Base-by-base conservation (phyloP, 2,113 vertebrate species). In the Tor tambroides region DNA sequence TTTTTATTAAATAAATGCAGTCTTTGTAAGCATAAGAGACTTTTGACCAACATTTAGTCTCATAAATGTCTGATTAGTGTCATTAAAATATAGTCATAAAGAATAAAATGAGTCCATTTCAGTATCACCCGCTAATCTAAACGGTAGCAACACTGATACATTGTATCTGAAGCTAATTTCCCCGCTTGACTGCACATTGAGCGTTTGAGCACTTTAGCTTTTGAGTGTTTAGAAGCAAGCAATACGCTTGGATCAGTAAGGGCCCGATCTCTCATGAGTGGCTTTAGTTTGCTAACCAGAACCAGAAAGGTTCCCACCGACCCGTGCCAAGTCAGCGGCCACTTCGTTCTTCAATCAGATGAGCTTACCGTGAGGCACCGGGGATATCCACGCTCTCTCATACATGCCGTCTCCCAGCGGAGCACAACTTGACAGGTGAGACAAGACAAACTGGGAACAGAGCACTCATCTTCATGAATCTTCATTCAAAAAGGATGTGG, bases 261-360 rank as follows among this genome's bases (percentile, higher is more conserved):
- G 88, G 88, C 89, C 89, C 85, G 49, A 78, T 90, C 91, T 92
- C 90, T 91, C 90, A 88, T 86, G 87, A 85, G n/a, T 83, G 90
- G 91, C 90, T 91, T 92, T 91, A 90, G 90, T 91, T 86, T 82
- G 88, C 87, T 96, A 97, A 97, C 93, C 94, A 96, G 94, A 96
- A 96, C 94, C 96, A 97, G 96, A 96, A 93, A 92, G 65, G 91
- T 95, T 96, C 95, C 95, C 95, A 95, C 2, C 89, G 81, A 90
- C 89, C 91, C 91, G 88, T 90, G 94, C 96, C 96, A 96, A 93
- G 93, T 92, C 91, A 35, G 56, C 54, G 38, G 80, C 80, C 87
- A 89, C 90, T 89, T 92, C 87, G 46, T 32, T 94, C 92, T 95
- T 96, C 95, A 93, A 95, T 96, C 95, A 95, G 91, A 88, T 87